phyloP scores from a whole-genome alignment of 2,888 invertebrate genomes.

The Caenorhabditis wallacei region DNA sequence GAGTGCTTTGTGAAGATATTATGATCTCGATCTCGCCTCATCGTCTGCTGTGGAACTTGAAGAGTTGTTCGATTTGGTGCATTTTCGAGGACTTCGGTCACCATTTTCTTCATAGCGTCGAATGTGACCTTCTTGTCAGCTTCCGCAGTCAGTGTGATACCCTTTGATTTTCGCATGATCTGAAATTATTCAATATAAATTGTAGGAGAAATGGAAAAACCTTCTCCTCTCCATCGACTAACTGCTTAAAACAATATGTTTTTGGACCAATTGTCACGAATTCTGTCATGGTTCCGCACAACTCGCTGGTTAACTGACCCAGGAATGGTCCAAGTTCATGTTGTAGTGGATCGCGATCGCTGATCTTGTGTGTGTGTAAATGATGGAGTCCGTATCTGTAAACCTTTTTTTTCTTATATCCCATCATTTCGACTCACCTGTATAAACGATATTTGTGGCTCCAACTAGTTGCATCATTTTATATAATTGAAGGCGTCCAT shows the following conservation, averaged over 20 bases:
- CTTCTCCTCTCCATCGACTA: too few species aligned
- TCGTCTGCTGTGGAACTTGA: background rate
- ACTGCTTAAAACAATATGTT: background rate
- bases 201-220: too few species aligned
- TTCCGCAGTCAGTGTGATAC: background rate
- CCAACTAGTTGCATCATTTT: background rate
- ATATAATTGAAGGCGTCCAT: background rate
- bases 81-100: background rate
- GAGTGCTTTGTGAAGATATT: background rate
- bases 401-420: background rate
- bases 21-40: background rate
- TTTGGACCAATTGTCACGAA: background rate
- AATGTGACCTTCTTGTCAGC: background rate
- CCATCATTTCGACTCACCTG: background rate
- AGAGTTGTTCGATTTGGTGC: background rate
- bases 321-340: background rate
- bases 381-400: constrained; percentile 1
- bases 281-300: background rate
- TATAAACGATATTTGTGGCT: background rate
- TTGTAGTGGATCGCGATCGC: background rate
- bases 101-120: background rate
- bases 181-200: too few species aligned
- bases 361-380: background rate
- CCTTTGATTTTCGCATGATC: background rate
- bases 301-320: background rate